These are phyloP conservation scores for Drosophila truncata DNA, from an alignment of 1,140 invertebrate species.

Conservation along the genomic window DNA sequence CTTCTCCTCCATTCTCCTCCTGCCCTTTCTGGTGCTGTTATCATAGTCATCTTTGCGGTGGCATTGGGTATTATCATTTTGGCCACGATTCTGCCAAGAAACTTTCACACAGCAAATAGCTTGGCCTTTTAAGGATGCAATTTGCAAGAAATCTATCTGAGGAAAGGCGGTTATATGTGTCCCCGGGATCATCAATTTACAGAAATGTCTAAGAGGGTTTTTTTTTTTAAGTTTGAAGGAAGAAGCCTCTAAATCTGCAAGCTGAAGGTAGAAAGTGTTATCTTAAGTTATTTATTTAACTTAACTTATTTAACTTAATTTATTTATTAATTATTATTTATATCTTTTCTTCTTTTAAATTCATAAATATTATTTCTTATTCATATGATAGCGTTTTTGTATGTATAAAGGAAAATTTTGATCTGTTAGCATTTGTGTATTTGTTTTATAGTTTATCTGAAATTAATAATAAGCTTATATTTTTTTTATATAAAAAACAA, in stretches of 20 bases:
- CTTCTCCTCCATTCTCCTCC: neutral
- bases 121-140: constrained; percentile 6
- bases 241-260: neutral
- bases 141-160: neutral
- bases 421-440: too few species aligned
- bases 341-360: too few species aligned
- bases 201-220: neutral
- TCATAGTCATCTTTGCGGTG: constrained; percentile 15
- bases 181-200: neutral
- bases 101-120: constrained; percentile 7
- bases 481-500: too few species aligned
- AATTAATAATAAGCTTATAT: too few species aligned
- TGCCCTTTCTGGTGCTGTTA: neutral
- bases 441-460: too few species aligned
- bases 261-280: too few species aligned
- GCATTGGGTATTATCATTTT: constrained; percentile 16
- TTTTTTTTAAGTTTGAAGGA: neutral
- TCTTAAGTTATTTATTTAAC: too few species aligned
- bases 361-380: too few species aligned
- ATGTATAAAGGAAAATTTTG: too few species aligned
- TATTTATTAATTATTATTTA: too few species aligned
- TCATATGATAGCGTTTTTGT: too few species aligned
- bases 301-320: too few species aligned
- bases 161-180: neutral
- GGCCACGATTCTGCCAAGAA: constrained; percentile 5